Evolutionary conservation across 2,113 vertebrate species (phyloP), one percentile per base, ranked within the genome.

Genomic region (Lutjanus erythropterus): DNA sequence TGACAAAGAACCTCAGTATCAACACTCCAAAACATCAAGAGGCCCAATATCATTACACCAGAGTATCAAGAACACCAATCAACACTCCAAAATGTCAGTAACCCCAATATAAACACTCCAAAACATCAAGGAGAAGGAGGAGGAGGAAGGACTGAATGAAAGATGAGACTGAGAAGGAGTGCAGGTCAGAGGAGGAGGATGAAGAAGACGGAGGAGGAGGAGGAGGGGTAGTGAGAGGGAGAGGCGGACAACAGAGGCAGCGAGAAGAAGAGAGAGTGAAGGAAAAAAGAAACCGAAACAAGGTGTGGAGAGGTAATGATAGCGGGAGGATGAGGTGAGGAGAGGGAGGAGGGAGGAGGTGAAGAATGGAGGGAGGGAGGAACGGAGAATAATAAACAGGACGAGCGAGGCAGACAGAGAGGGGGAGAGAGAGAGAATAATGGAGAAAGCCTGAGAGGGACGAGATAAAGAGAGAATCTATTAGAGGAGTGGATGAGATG

Each of bases 391-490:
- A 75, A 88, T 67, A 88, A 83, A 78, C 41, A 82, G 83, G 66
- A 55, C 25, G 53, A 86, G 68, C 21, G 60, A 89, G 71, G 64
- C 39, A 23, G 73, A 58, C 21, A 65, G 3, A 39, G 31, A 73
- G 19, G 73, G 27, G 44, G 64, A 68, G 62, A 44, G 58, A 64
- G 56, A 81, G 81, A 78, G 79, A 86, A 88, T 89, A 90, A 90
- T 86, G 83, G 77, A 82, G 75, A 79, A 66, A 77, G 81, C 80
- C 88, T 89, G 88, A 87, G 86, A 91, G 86, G 62, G 58, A 78
- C 14, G 78, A 89, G 88, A 92, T 86, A 91, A 88, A 91, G 88
- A 83, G 80, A 69, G 77, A 77, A 91, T 89, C 85, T 90, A 88
- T 89, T 83, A 88, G 78, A 88, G 76, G 33, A 56, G 73, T 76